Percentiles rank a stretch among this genome's conserved stretches.
phyloP scores from a whole-genome alignment of 2,888 invertebrate genomes.

The Lottia scabra region DNA sequence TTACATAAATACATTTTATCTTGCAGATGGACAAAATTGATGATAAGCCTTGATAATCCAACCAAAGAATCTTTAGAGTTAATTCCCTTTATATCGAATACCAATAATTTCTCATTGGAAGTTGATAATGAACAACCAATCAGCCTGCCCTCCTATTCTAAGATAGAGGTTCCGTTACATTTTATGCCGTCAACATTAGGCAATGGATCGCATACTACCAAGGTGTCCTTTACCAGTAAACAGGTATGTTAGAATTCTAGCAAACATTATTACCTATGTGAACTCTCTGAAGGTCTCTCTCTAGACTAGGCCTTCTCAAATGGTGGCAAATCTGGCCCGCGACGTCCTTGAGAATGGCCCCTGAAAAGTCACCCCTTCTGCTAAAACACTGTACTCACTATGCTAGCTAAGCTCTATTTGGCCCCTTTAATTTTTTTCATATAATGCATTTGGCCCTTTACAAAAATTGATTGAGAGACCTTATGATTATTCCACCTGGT shows the following conservation, averaged over 20 bases:
- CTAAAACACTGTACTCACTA: too few relatives aligned
- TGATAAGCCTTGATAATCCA: conserved; percentile 64
- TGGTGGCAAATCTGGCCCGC: too few relatives aligned
- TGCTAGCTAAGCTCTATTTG: too few relatives aligned
- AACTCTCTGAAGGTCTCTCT: too few relatives aligned
- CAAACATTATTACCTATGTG: too few relatives aligned
- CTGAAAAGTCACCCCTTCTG: too few relatives aligned
- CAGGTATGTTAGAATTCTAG: conserved; percentile 56
- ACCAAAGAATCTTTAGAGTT: conserved; percentile 63
- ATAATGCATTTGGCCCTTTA: too few relatives aligned
- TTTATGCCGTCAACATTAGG: conserved; percentile 69
- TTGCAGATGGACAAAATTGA: conserved; percentile 60
- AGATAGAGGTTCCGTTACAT: conserved; percentile 56
- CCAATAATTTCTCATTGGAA: conserved; percentile 66
- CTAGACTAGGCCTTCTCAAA: too few relatives aligned
- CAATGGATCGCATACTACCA: conserved; percentile 59
- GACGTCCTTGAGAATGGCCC: too few relatives aligned
- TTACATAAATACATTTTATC: neutral
- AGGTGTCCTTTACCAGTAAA: conserved; percentile 63
- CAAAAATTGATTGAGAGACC: too few relatives aligned
- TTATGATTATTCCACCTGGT: too few relatives aligned
- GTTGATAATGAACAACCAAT: conserved; percentile 58
- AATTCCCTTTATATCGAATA: conserved; percentile 62
- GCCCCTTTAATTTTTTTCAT: too few relatives aligned
- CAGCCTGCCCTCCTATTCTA: conserved; percentile 48